phyloP scores from a whole-genome alignment of 2,797 vertebrate genomes.

The Chelmon rostratus region DNA sequence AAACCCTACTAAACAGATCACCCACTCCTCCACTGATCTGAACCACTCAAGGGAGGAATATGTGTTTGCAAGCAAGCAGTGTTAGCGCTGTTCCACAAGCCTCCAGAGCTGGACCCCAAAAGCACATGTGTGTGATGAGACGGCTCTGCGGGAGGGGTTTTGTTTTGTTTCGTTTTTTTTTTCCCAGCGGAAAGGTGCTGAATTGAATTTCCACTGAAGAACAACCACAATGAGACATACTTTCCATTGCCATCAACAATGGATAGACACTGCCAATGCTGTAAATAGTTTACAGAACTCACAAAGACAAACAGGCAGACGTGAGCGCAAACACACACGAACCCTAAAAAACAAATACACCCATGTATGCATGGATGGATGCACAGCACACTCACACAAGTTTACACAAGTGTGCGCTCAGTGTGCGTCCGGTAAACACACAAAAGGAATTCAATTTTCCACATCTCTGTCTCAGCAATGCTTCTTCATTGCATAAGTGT shows the following conservation, averaged over 20 bases:
- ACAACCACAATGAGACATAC: constrained; percentile 79
- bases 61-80: constrained; percentile 22
- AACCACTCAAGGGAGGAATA: constrained; percentile 32
- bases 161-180: not conserved
- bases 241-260: constrained; percentile 83
- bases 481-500: constrained; percentile 31
- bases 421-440: constrained; percentile 35
- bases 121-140: constrained; percentile 55
- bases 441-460: constrained; percentile 49
- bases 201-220: constrained; percentile 76
- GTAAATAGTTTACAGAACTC: constrained; percentile 81
- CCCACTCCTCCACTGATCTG: constrained; percentile 23
- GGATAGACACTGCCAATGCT: constrained; percentile 75
- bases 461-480: constrained; percentile 22
- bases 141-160: constrained; percentile 33
- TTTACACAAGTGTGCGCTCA: constrained; percentile 29
- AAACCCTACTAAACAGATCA: constrained; percentile 50
- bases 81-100: constrained; percentile 5
- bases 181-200: constrained; percentile 73
- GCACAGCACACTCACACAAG: constrained; percentile 27
- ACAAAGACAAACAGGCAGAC: constrained; percentile 68
- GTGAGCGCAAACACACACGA: constrained; percentile 51
- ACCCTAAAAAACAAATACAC: constrained; percentile 58
- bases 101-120: constrained; percentile 30
- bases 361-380: constrained; percentile 32